Conservation (phyloP, 1,140 invertebrate species). For the Reticulitermes speratus region DNA sequence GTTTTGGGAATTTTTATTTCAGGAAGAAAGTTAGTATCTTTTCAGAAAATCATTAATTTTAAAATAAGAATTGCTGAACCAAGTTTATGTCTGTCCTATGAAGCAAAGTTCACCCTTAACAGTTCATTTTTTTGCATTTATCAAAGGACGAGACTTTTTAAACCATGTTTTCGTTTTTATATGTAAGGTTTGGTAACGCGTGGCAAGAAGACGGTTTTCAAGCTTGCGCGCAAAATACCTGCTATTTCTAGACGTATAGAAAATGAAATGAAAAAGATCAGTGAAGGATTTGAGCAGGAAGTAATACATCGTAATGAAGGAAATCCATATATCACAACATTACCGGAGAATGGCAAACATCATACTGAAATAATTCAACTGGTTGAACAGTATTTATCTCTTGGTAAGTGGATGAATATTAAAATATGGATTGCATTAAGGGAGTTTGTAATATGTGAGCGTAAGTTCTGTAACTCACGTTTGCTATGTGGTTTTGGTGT, state of each 20-base stretch:
- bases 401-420: background rate
- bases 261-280: conserved; percentile 24
- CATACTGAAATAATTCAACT: conserved; percentile 26
- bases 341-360: conserved; percentile 18
- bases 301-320: conserved; percentile 28
- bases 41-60: background rate
- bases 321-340: conserved; percentile 25
- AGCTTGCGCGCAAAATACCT: conserved; percentile 25
- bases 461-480: too few species aligned
- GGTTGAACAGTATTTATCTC: conserved; percentile 27
- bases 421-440: too few species aligned
- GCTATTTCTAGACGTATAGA: conserved; percentile 7
- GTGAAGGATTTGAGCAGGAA: conserved; percentile 29
- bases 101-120: too few species aligned
- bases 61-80: background rate
- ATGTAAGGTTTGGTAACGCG: conserved; percentile 25
- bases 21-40: conserved; percentile 66
- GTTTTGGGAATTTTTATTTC: conserved; percentile 68
- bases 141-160: background rate
- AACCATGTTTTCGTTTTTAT: background rate
- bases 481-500: too few species aligned
- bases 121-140: too few species aligned
- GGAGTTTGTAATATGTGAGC: too few species aligned
- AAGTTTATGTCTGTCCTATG: background rate
- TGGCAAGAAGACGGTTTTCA: conserved; percentile 24